Conservation (phyloP, 1,140 invertebrate genomes). For the Tetramorium simillimum region DNA sequence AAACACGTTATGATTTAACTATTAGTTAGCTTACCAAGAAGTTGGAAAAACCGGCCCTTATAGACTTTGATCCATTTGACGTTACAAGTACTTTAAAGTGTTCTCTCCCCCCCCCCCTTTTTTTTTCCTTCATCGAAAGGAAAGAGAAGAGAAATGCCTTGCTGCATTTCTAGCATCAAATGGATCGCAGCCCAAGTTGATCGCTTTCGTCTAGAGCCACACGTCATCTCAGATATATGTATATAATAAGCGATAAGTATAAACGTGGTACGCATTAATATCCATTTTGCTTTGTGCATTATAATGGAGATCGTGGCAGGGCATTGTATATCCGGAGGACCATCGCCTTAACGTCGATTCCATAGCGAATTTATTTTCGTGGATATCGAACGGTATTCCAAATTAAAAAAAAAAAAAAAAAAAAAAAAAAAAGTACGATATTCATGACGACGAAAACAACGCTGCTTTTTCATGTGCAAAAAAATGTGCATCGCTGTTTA, state of each 20-base stretch:
- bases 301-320: neutral
- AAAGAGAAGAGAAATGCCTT: too few species aligned
- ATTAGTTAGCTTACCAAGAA: too few species aligned
- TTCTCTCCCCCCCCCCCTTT: too few species aligned
- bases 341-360: constrained; percentile 15
- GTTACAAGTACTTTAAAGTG: too few species aligned
- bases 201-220: too few species aligned
- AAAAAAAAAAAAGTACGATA: neutral
- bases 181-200: too few species aligned
- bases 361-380: neutral
- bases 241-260: constrained; percentile 71
- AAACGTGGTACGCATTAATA: constrained; percentile 5
- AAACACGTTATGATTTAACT: too few species aligned
- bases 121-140: too few species aligned
- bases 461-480: neutral
- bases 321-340: neutral
- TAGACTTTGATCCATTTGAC: too few species aligned
- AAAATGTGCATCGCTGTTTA: neutral
- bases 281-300: constrained; percentile 15
- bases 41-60: too few species aligned
- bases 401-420: constrained; percentile 19
- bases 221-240: too few species aligned
- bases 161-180: too few species aligned
- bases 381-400: neutral
- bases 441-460: neutral